Evolutionary conservation across 2,888 invertebrate genomes (phyloP), one percentile per base, ranked within the genome.

Genomic region (Tenthredo distinguenda): DNA sequence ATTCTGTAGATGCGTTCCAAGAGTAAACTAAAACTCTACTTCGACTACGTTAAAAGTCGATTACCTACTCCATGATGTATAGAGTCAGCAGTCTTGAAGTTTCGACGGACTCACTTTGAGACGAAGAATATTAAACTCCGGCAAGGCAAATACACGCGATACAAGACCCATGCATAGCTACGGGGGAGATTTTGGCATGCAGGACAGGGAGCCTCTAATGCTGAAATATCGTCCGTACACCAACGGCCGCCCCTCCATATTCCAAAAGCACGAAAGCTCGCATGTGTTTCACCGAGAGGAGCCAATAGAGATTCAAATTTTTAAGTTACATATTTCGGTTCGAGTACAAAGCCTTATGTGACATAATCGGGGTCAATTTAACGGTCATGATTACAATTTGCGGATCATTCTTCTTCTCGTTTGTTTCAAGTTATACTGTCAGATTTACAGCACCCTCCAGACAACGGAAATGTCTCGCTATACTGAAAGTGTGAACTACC

Each of bases 141-240:
- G 62, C 15, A 37, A 81, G 81, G 58, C 81, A 81, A 81, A 81
- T 81, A 81, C 40, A 21, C 37, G 81, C 81, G 81, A 81, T 81
- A 81, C 81, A 58, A 81, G 81, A 62, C 37, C 10, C 62, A 62
- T 81, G 62, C 62, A 81, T 62, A 81, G 40, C 37, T 62, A 62
- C 62, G 40, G 40, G 9, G 37, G 21, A 37, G 87, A 85, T 88
- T 90, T 90, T 88, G 89, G 87, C 89, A 90, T 90, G 89, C 90
- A 87, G 87, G 86, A 86, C 89, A 89, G 87, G 86, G 82, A 86
- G 86, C 87, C 87, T 89, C 89, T 89, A 90, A 90, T 90, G 88
- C 86, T 90, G 87, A 90, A 90, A 90, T 90, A 90, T 90, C 87
- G 90, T 85, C 72, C 86, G 87, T 86, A 88, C 88, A 86, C 85